These are phyloP conservation scores for Uropetala carovei DNA, from an alignment of 2,888 invertebrate genomes.

Conservation along the genomic window DNA sequence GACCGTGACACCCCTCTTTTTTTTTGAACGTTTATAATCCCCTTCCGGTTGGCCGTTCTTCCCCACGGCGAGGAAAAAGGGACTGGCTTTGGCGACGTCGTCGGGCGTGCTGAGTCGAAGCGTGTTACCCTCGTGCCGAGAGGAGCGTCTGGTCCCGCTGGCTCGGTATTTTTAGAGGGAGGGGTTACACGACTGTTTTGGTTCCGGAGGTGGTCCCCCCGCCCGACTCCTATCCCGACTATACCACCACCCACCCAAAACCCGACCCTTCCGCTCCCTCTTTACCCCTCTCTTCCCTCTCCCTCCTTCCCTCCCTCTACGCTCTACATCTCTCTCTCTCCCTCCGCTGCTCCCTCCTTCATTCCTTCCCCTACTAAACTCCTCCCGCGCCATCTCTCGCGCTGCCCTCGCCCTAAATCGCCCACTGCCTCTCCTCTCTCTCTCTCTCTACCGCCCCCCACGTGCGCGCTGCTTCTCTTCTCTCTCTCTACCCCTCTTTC, in stretches of 20 bases:
- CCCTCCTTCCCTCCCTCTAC: not conserved
- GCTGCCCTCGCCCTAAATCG: not conserved
- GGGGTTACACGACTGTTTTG: not conserved
- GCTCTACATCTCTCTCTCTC: not conserved
- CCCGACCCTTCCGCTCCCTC: slow-evolving; percentile 2
- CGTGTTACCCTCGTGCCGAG: not conserved
- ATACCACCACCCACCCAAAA: not conserved
- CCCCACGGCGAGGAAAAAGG: not conserved
- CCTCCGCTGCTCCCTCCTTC: not conserved
- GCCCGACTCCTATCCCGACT: not conserved
- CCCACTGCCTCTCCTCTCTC: not conserved
- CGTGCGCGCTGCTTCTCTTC: not conserved
- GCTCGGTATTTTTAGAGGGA: slow-evolving; percentile 13
- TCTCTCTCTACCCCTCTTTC: not conserved
- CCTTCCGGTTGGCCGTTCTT: no score
- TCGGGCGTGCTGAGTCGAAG: not conserved
- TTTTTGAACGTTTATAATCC: no score
- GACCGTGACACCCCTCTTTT: no score
- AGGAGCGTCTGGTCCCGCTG: not conserved
- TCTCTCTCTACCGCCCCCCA: not conserved
- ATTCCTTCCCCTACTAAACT: not conserved
- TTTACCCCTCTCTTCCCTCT: not conserved
- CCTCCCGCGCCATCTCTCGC: no score
- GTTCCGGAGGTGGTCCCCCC: not conserved
- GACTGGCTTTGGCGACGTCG: not conserved